Evolutionary conservation across 2,113 vertebrate genomes (phyloP), one percentile per base, ranked within the genome.

Genomic region (Hirundichthys speculiger): DNA sequence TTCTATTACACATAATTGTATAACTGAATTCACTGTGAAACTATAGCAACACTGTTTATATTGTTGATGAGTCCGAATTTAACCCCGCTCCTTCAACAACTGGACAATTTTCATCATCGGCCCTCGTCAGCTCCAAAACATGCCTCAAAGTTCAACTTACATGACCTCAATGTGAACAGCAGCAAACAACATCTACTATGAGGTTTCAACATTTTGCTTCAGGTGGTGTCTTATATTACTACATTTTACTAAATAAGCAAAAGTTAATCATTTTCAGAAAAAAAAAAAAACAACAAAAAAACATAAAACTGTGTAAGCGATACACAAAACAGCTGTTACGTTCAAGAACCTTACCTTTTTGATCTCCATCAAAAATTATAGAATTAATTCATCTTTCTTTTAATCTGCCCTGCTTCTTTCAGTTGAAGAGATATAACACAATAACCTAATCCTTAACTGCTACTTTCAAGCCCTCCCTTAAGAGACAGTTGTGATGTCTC

Each of bases 1-100:
- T 86, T 88, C 54, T 79, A 88, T 90, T 83, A 84, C 53, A 45
- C n/a, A n/a, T 82, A 72, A 88, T 84, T 34, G 34, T 69, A 83
- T 82, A 42, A 87, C 43, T 9, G 18, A 65, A 49, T 66, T 50
- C 47, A 52, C 1, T 20, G 18, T 3, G 6, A 55, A 30, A 64
- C 55, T 63, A 46, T 66, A 47, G 30, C 12, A 51, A 70, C 58
- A 66, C 45, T 70, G 50, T 64, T 53, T 56, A 13, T 18, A 48
- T 25, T 45, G 56, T 25, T 58, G 49, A 66, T 47, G 12, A 30
- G n/a, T 5, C 22, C 57, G n/a, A 30, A 12, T 42, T 61, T 22
- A 57, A 59, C 58, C 21, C 7, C 27, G 30, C 72, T 69, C 24
- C 5, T 15, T 34, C 18, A 5, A 13, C 10, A 15, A 57, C 41